These are phyloP conservation scores for Octonoba sinensis DNA, from an alignment of 2,888 invertebrate species.

Conservation along the genomic window DNA sequence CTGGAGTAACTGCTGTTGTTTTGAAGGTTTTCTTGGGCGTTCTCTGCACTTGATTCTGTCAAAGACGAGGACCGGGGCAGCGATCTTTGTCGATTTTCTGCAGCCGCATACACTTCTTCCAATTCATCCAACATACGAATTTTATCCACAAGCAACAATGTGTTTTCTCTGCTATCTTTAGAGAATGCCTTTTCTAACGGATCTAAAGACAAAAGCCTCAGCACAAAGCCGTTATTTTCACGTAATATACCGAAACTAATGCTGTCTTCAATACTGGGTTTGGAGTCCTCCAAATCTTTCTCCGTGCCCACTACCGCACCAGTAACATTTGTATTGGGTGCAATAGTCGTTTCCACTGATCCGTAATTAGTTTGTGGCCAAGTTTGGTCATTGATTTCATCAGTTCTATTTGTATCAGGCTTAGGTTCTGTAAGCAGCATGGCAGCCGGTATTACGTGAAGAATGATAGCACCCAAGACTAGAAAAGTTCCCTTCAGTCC, in stretches of 20 bases:
- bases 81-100: background rate
- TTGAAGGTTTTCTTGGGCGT: too few relatives aligned
- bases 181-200: background rate
- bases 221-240: constrained; percentile 17
- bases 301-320: too few relatives aligned
- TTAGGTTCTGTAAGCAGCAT: constrained; percentile 16
- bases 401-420: background rate
- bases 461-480: constrained; percentile 22
- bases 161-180: background rate
- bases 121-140: constrained; percentile 13
- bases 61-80: too few relatives aligned
- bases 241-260: constrained; percentile 15
- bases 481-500: constrained; percentile 45
- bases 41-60: background rate
- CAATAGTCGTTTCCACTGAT: too few relatives aligned
- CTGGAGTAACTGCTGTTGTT: background rate
- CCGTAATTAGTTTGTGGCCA: background rate
- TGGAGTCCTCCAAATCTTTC: too few relatives aligned
- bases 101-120: constrained; percentile 10
- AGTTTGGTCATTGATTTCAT: background rate
- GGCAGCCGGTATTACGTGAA: constrained; percentile 23
- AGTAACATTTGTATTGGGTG: too few relatives aligned
- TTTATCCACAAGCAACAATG: constrained; percentile 7
- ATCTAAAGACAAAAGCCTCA: constrained; percentile 15
- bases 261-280: too few relatives aligned